Evolutionary conservation across 2,113 vertebrate genomes (phyloP).

Genomic region (Falco punctatus): DNA sequence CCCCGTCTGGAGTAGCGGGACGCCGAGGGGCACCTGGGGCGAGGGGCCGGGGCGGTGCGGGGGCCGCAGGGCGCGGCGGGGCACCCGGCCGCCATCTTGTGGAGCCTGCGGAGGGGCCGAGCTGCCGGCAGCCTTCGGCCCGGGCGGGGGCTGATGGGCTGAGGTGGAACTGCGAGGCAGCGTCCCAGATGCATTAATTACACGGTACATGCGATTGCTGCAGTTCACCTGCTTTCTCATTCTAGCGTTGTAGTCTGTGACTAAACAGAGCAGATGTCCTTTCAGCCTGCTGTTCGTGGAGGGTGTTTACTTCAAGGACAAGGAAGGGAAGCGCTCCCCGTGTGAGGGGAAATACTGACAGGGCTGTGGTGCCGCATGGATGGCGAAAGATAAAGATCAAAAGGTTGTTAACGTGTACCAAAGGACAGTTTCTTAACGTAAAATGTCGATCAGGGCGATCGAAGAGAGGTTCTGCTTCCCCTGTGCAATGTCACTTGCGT

Average conservation of each 20-base stretch:
- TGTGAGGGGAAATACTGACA: background rate
- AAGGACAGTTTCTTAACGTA: background rate
- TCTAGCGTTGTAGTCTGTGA: background rate
- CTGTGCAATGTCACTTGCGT: background rate
- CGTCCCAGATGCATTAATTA: background rate
- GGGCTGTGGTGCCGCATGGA: background rate
- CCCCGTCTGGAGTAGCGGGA: accelerated
- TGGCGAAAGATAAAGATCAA: background rate
- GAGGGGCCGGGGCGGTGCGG: background rate
- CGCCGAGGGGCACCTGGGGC: background rate
- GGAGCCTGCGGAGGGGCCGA: background rate
- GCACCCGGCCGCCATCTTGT: background rate
- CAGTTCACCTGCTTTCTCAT: background rate
- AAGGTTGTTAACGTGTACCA: accelerated
- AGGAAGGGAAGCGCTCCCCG: background rate
- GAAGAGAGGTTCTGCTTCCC: background rate
- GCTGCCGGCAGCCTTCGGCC: background rate
- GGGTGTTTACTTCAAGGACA: background rate
- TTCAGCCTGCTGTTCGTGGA: background rate
- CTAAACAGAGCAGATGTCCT: background rate
- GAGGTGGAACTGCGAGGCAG: background rate
- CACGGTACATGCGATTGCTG: background rate
- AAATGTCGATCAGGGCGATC: background rate
- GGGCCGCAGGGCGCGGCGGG: background rate
- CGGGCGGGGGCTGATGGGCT: background rate